These are phyloP conservation scores for Melanotaenia boesemani DNA, from an alignment of 2,797 vertebrate genomes.

Conservation along the genomic window DNA sequence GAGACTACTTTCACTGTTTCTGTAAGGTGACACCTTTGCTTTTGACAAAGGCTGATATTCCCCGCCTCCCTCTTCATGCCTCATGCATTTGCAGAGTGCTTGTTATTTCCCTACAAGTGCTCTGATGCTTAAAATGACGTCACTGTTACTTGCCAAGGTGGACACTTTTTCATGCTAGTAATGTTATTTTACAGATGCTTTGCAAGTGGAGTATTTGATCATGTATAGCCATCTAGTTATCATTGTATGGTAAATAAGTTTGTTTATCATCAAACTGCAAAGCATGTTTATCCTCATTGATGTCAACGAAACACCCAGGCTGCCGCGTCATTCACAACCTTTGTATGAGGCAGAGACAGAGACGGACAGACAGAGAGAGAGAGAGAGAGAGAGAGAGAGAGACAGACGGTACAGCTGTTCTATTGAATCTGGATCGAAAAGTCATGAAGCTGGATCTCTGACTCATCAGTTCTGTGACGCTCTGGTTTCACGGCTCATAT, in stretches of 20 bases:
- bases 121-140: conserved; percentile 38
- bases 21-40: conserved; percentile 61
- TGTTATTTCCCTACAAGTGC: conserved; percentile 60
- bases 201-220: conserved; percentile 26
- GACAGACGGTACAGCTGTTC: conserved; percentile 78
- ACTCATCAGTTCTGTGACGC: conserved; percentile 83
- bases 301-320: conserved; percentile 76
- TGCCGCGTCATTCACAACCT: conserved; percentile 72
- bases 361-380: conserved; percentile 31
- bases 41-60: conserved; percentile 25
- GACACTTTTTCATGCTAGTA: conserved; percentile 29
- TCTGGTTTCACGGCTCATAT: conserved; percentile 72
- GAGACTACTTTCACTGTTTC: conserved; percentile 6
- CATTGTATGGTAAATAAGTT: conserved; percentile 45
- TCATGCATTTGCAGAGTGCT: conserved; percentile 10
- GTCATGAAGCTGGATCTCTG: conserved; percentile 81
- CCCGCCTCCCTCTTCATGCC: conserved; percentile 7
- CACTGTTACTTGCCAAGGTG: conserved; percentile 47
- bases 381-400: conserved; percentile 52
- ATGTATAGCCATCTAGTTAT: conserved; percentile 30
- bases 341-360: conserved; percentile 61
- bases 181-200: conserved; percentile 46
- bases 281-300: conserved; percentile 60
- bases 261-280: conserved; percentile 51
- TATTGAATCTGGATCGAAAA: conserved; percentile 81